These are phyloP conservation scores for Sympetrum striolatum DNA, from an alignment of 2,888 invertebrate species.

Conservation along the genomic window DNA sequence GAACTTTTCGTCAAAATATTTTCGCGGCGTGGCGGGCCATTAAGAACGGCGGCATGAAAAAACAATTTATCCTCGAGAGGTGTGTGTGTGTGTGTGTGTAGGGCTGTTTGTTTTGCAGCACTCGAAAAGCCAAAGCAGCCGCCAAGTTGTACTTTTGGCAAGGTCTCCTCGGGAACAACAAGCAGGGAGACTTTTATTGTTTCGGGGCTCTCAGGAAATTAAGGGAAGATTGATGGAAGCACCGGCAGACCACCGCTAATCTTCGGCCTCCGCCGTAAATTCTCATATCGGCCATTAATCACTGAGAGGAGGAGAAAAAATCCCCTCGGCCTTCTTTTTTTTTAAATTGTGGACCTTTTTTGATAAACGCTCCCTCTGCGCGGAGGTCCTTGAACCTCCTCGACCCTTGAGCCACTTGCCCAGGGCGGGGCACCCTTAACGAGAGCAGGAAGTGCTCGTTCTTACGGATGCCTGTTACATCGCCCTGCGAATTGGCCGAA, in stretches of 20 bases:
- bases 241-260: background rate
- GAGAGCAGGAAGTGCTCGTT: too few relatives aligned
- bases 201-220: background rate
- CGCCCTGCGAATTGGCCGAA: too few relatives aligned
- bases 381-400: background rate
- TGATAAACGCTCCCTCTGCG: background rate
- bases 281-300: slow-evolving; percentile 38
- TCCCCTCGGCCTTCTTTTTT: background rate
- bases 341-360: slow-evolving; percentile 3
- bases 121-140: background rate
- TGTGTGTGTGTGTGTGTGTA: background rate
- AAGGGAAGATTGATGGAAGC: background rate
- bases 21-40: background rate
- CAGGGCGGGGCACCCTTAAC: background rate
- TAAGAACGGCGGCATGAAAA: background rate
- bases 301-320: background rate
- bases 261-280: slow-evolving; percentile 30
- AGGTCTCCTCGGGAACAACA: background rate
- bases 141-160: background rate
- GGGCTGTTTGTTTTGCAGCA: background rate
- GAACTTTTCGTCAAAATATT: background rate
- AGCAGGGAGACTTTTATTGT: background rate
- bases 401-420: background rate
- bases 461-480: too few relatives aligned
- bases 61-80: background rate